phyloP scores from a whole-genome alignment of 2,888 invertebrate genomes.

The Cryptus armator region DNA sequence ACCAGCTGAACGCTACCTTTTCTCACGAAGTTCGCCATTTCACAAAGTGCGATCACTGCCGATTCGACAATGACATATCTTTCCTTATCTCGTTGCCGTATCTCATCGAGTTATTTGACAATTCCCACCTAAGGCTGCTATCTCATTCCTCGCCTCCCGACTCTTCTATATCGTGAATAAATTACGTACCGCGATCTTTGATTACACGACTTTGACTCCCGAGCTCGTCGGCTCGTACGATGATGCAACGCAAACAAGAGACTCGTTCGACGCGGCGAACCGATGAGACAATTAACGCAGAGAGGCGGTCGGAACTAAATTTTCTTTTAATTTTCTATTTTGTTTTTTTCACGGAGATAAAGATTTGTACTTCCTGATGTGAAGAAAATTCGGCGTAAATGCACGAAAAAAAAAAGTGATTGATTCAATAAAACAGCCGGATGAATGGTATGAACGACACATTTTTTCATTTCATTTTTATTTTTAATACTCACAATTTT shows the following conservation, averaged over 20 bases:
- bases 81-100: conserved; percentile 50
- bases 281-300: not conserved
- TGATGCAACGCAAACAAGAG: conserved; percentile 67
- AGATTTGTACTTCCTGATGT: too few species aligned
- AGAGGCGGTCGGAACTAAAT: not conserved
- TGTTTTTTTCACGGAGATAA: not conserved
- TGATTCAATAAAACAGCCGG: too few species aligned
- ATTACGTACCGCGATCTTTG: conserved; percentile 77
- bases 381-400: too few species aligned
- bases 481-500: too few species aligned
- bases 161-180: conserved; percentile 71
- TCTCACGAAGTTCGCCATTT: conserved; percentile 83
- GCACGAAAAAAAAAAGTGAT: too few species aligned
- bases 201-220: conserved; percentile 56
- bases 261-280: not conserved
- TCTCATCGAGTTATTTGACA: conserved; percentile 69
- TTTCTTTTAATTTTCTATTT: not conserved
- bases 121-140: conserved; percentile 70
- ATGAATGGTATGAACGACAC: too few species aligned
- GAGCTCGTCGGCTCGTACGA: conserved; percentile 1
- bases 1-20: conserved; percentile 83
- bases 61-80: conserved; percentile 53
- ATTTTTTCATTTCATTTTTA: too few species aligned
- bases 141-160: conserved; percentile 55
- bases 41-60: conserved; percentile 67